Percentiles rank a stretch among this genome's conserved stretches.
phyloP scores from a whole-genome alignment of 2,888 invertebrate species.

The Tiphia femorata region DNA sequence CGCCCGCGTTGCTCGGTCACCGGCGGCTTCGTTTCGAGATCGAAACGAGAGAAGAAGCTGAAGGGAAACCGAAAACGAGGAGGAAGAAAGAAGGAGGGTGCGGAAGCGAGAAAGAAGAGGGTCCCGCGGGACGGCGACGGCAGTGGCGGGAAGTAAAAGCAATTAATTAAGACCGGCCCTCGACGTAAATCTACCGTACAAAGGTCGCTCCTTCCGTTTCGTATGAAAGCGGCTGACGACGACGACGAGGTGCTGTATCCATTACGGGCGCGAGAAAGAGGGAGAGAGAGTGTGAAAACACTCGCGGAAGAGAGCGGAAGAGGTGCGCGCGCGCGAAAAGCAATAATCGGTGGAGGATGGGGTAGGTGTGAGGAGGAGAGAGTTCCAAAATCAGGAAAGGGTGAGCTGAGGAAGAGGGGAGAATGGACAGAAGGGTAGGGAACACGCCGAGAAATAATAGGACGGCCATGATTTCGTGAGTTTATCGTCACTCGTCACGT shows the following conservation, averaged over 20 bases:
- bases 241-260: constrained; percentile 25
- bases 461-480: constrained; percentile 36
- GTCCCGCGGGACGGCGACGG: background rate
- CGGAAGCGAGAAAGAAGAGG: background rate
- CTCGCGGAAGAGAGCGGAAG: constrained; percentile 16
- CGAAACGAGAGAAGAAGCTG: too few species aligned
- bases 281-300: background rate
- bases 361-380: too few species aligned
- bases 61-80: too few species aligned
- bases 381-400: too few species aligned
- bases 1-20: too few species aligned
- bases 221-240: too few species aligned
- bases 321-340: background rate
- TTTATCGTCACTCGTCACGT: constrained; percentile 41
- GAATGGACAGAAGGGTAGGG: too few species aligned
- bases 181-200: constrained; percentile 2
- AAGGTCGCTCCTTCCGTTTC: constrained; percentile 1
- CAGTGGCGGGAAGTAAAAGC: constrained; percentile 19
- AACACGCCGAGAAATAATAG: constrained; percentile 38
- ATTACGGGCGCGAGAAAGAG: constrained; percentile 27
- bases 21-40: too few species aligned
- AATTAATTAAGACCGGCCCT: constrained; percentile 36
- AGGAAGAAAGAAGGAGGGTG: constrained; percentile 3
- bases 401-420: too few species aligned
- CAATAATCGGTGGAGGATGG: too few species aligned